Conservation (phyloP, 2,888 invertebrate species). For the Hedya salicella region DNA sequence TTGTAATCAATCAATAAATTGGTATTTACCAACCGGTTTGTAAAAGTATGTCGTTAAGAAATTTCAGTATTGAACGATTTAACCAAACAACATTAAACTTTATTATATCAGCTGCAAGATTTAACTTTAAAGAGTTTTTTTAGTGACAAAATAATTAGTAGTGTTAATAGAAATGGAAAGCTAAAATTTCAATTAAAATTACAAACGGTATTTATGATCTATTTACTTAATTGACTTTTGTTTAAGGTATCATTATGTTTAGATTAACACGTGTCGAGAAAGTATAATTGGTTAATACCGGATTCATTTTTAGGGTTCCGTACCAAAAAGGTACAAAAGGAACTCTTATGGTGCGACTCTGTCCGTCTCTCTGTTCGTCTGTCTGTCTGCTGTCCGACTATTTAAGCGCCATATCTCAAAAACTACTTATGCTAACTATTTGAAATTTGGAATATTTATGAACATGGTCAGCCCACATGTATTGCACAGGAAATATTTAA, state of each 20-base stretch:
- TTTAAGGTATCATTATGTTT: not conserved
- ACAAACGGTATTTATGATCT: constrained; percentile 19
- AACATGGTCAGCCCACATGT: no score
- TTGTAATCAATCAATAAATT: constrained; percentile 30
- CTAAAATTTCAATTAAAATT: constrained; percentile 18
- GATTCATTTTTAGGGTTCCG: no score
- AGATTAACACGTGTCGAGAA: constrained; percentile 29
- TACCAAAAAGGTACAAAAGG: no score
- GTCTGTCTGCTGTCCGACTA: no score
- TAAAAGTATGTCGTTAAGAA: constrained; percentile 26
- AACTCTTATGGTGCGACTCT: no score
- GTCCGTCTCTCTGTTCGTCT: no score
- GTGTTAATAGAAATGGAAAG: constrained; percentile 3
- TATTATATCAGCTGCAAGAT: not conserved
- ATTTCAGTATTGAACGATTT: not conserved
- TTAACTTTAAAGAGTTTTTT: not conserved
- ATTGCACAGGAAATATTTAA: no score
- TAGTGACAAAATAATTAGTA: not conserved
- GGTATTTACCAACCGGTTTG: constrained; percentile 16
- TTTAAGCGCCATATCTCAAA: no score
- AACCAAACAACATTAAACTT: not conserved
- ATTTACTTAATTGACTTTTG: constrained; percentile 16
- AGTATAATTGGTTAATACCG: constrained; percentile 14
- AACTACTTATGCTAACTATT: no score
- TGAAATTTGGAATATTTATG: no score